Evolutionary conservation across 2,888 invertebrate species (phyloP), one percentile per base, ranked within the genome.

Genomic region (Plagodis pulveraria): DNA sequence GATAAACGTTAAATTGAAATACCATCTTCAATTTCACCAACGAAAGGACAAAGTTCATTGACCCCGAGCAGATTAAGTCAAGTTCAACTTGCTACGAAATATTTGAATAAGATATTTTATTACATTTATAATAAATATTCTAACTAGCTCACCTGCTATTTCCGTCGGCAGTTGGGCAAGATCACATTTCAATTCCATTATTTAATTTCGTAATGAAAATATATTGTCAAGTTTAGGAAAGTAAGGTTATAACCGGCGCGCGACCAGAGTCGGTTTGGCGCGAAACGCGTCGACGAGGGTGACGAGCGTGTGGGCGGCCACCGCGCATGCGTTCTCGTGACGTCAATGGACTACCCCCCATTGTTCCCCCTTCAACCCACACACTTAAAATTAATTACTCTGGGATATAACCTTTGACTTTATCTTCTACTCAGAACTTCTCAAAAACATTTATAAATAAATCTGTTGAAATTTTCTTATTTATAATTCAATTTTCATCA

Each of bases 221-320:
- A 68, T 70, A 62, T 52, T 36, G n/a, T 36, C 50, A 63, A 52
- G 58, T 65, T 70, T 63, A 40, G 58, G 62, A 70, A 77, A 77
- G 78, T 83, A 73, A 82, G 87, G 87, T 88, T 89, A 85, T 79
- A 76, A 78, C 78, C 72, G 84, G 79, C 78, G 84, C 81, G 81
- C 87, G 87, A 74, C 82, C 80, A 73, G 71, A 70, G 71, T 72
- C 76, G 84, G 81, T 88, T 91, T 91, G 90, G 91, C 91, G 91
- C 90, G 89, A 90, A 91, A 88, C 73, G 44, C 41, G 32, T 9
- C 63, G 67, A 63, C 65, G 69, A 74, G 68, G 76, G 76, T 73
- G 72, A 67, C 58, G 63, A 71, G 66, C 77, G 83, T 84, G 86
- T 83, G 83, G 84, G 72, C 79, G 80, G 69, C 50, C 59, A 63